Evolutionary conservation across 2,888 invertebrate genomes (phyloP).

Genomic region (Anarsia innoxiella): DNA sequence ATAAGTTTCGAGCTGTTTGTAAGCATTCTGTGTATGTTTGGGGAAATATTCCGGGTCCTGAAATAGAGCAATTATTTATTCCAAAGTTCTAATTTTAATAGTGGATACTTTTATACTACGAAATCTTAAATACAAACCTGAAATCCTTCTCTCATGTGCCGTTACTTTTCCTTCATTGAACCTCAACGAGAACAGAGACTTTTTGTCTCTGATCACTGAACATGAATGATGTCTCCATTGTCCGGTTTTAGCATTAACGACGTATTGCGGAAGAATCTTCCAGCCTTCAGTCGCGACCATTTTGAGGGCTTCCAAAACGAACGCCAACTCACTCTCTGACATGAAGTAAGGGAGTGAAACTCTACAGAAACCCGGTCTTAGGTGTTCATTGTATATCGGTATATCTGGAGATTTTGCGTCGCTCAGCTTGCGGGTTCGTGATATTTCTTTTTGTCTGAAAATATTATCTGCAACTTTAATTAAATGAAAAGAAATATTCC

Average conservation of each 20-base stretch:
- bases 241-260: slow-evolving; percentile 90
- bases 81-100: too few species aligned
- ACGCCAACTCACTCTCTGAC: slow-evolving; percentile 85
- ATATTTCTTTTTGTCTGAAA: slow-evolving; percentile 65
- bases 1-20: slow-evolving; percentile 85
- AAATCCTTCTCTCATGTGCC: slow-evolving; percentile 81
- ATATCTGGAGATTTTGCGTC: slow-evolving; percentile 58
- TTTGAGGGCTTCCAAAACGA: slow-evolving; percentile 87
- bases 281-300: slow-evolving; percentile 93
- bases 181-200: slow-evolving; percentile 86
- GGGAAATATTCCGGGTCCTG: slow-evolving; percentile 82
- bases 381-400: slow-evolving; percentile 77
- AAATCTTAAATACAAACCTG: slow-evolving; percentile 46
- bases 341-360: slow-evolving; percentile 91
- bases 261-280: slow-evolving; percentile 91
- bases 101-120: not conserved
- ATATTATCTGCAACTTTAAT: not conserved
- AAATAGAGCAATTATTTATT: slow-evolving; percentile 16
- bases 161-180: slow-evolving; percentile 85
- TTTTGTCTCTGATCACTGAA: slow-evolving; percentile 85
- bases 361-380: slow-evolving; percentile 90
- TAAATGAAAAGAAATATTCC: not conserved
- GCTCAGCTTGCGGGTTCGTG: slow-evolving; percentile 57
- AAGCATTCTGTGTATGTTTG: slow-evolving; percentile 85
- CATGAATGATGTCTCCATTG: slow-evolving; percentile 92